phyloP scores from a whole-genome alignment of 2,888 invertebrate species.

The Loripinus fragilis region DNA sequence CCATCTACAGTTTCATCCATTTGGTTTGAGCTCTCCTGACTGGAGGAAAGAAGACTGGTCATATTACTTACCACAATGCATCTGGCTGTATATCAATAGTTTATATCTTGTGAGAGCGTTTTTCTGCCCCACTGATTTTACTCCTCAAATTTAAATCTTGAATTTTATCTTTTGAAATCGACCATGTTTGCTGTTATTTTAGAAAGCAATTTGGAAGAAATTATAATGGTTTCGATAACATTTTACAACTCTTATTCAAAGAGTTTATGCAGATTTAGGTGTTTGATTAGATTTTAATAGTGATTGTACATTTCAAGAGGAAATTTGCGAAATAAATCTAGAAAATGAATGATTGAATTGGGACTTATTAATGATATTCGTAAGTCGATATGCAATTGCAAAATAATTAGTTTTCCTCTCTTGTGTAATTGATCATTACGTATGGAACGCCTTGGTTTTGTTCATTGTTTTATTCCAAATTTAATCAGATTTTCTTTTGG shows the following conservation, averaged over 20 bases:
- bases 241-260: conserved; percentile 41
- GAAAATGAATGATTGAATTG: conserved; percentile 13
- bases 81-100: conserved; percentile 38
- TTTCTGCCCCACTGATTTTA: conserved; percentile 42
- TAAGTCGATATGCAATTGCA: not conserved
- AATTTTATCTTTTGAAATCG: conserved; percentile 42
- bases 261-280: conserved; percentile 40
- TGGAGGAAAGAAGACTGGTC: conserved; percentile 47
- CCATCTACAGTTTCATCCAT: conserved; percentile 48
- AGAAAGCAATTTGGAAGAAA: conserved; percentile 53
- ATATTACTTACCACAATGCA: conserved; percentile 58
- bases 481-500: conserved; percentile 7
- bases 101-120: conserved; percentile 60
- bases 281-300: conserved; percentile 42
- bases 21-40: conserved; percentile 53
- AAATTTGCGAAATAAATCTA: conserved; percentile 19
- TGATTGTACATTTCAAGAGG: conserved; percentile 33
- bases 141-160: conserved; percentile 51
- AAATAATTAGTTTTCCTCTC: conserved; percentile 17
- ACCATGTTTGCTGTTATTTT: conserved; percentile 51
- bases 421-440: conserved; percentile 7
- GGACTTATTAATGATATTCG: conserved; percentile 20
- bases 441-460: not conserved
- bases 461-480: not conserved
- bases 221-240: conserved; percentile 25